Conservation (phyloP, 2,888 invertebrate species). For the Ornithoptera alexandrae region DNA sequence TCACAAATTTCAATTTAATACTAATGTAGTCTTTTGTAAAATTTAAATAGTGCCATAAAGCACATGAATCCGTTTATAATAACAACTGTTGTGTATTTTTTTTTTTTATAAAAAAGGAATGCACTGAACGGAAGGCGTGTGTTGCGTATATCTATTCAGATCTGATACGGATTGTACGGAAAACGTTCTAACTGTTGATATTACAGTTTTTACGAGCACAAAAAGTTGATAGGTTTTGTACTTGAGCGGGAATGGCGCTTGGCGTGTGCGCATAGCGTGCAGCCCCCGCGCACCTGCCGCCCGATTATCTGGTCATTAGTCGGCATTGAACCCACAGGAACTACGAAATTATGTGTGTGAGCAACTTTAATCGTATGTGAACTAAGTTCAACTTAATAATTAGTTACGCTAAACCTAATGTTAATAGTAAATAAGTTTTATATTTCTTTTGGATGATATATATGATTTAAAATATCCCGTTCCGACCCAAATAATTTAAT, state of each 20-base stretch:
- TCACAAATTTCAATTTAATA: background rate
- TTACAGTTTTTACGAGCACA: slow-evolving; percentile 24
- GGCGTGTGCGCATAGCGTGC: slow-evolving; percentile 72
- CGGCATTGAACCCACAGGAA: slow-evolving; percentile 53
- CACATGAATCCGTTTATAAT: slow-evolving; percentile 14
- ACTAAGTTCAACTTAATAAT: slow-evolving; percentile 22
- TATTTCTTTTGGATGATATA: no score
- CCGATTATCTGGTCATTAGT: slow-evolving; percentile 70
- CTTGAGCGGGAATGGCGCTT: slow-evolving; percentile 40
- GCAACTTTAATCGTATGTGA: slow-evolving; percentile 41
- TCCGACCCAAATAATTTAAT: no score
- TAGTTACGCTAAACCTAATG: background rate
- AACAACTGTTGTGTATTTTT: slow-evolving; percentile 6
- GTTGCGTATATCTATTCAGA: slow-evolving; percentile 45
- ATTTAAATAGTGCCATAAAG: background rate
- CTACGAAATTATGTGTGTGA: slow-evolving; percentile 51
- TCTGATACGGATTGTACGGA: slow-evolving; percentile 39
- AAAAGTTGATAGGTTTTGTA: slow-evolving; percentile 26
- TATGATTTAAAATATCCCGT: no score
- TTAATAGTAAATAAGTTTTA: no score
- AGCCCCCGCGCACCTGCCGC: slow-evolving; percentile 62
- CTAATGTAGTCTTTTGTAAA: background rate
- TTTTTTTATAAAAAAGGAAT: slow-evolving; percentile 29
- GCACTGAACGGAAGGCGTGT: slow-evolving; percentile 43
- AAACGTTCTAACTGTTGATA: slow-evolving; percentile 22